These are phyloP conservation scores for Platygyra sinensis DNA, from an alignment of 64 coral and sea anemone genomes.

Conservation along the genomic window DNA sequence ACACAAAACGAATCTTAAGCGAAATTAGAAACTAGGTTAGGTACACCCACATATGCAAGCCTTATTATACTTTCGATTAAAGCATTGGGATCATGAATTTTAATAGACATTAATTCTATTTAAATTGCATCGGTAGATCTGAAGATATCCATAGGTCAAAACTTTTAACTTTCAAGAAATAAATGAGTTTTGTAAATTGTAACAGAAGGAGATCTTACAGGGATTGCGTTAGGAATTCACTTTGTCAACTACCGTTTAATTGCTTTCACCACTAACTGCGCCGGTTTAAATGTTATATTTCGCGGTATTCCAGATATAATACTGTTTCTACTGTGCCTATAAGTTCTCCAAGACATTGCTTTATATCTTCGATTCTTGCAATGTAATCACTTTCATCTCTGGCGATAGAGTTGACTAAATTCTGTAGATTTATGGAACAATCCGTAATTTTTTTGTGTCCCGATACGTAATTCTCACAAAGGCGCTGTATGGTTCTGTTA, in stretches of 20 bases:
- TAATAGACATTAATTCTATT: too few species aligned
- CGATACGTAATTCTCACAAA: constrained; percentile 32
- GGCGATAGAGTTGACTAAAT: constrained; percentile 64
- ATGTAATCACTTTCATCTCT: constrained; percentile 84
- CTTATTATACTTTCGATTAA: too few species aligned
- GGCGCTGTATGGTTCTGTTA: constrained; percentile 75
- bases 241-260: neutral
- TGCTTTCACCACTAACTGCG: neutral
- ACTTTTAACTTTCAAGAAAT: too few species aligned
- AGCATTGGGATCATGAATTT: too few species aligned
- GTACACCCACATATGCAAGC: neutral
- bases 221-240: too few species aligned
- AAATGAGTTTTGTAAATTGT: too few species aligned
- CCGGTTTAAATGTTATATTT: neutral
- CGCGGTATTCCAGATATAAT: constrained; percentile 69
- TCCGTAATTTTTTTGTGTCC: constrained; percentile 62
- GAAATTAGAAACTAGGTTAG: neutral
- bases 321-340: constrained; percentile 75
- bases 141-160: too few species aligned
- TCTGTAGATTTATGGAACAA: constrained; percentile 46
- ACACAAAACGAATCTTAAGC: neutral
- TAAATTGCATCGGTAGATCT: too few species aligned
- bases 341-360: constrained; percentile 80
- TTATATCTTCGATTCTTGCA: constrained; percentile 76
- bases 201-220: too few species aligned